Evolutionary conservation across 2,113 vertebrate genomes (phyloP), one percentile per base, ranked within the genome.

Genomic region (Strix aluco): DNA sequence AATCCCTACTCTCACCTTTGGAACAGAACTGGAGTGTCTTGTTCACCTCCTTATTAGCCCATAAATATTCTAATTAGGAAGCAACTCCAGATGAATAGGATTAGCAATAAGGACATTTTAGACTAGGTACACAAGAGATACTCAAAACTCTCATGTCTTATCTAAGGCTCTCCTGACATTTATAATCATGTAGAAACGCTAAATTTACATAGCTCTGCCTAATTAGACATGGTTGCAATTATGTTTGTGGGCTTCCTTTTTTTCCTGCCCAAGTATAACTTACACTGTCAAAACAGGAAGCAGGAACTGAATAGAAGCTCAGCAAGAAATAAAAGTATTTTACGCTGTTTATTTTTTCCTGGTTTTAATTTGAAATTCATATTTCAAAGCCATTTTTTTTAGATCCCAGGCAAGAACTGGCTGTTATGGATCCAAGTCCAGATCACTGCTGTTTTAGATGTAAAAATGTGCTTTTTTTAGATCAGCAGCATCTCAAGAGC

Each of bases 61-160:
- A 98, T 98, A 98, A 98, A 98, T 98, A 99, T 98, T 98, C 98
- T 97, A 99, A 99, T 99, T 98, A 99, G 98, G 95, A 97, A 94
- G 93, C 92, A 91, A 93, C 96, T 97, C 92, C 78, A 98, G 98
- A 97, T 97, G 97, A 98, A 97, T 94, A 96, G 97, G 97, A 97
- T 98, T 97, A 98, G 97, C 93, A 96, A 88, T 95, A 91, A 97
- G 95, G 97, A 97, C 91, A 65, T 92, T 97, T 92, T 88, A 87
- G 80, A 91, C 94, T 83, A 92, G 93, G 91, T 81, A 87, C 95
- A 79, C 69, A 59, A 96, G 97, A 97, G 97, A 97, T 96, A 93
- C 97, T 97, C 87, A 91, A 95, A 95, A 96, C 85, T 78, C 95
- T 88, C 62, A 91, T 87, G 88, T 95, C 96, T 96, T 96, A 91